Percentiles rank a stretch among this genome's conserved stretches.
These are phyloP conservation scores for Andricus quercusramuli DNA, from an alignment of 2,888 invertebrate genomes.

Conservation along the genomic window DNA sequence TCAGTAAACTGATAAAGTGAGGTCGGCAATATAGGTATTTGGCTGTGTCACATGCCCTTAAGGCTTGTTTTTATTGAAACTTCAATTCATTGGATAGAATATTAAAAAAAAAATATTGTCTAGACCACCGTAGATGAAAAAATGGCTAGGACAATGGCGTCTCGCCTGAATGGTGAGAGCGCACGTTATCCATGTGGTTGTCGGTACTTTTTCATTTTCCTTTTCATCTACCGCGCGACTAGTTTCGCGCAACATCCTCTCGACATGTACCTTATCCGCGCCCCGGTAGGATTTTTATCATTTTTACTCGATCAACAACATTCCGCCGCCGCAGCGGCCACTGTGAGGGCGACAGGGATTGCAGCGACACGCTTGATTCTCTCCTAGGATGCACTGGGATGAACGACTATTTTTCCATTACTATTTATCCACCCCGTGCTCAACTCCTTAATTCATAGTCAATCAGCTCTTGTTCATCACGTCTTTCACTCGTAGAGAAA, in stretches of 20 bases:
- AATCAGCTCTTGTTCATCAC: neutral
- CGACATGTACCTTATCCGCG: conserved; percentile 52
- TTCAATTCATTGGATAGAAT: neutral
- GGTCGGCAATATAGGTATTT: too few species aligned
- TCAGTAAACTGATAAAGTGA: too few species aligned
- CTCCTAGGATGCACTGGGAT: conserved; percentile 19
- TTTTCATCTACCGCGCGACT: conserved; percentile 45
- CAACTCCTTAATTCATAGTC: conserved; percentile 19
- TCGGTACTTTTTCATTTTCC: conserved; percentile 39
- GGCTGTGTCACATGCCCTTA: too few species aligned
- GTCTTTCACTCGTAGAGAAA: neutral
- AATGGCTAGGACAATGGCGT: conserved; percentile 16
- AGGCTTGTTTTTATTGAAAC: too few species aligned
- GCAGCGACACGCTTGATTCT: conserved; percentile 42
- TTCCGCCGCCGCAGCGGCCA: conserved; percentile 56
- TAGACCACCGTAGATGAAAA: conserved; percentile 23
- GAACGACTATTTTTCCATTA: conserved; percentile 49
- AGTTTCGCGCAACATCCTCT: conserved; percentile 51
- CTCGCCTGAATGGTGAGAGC: conserved; percentile 28
- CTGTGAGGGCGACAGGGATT: conserved; percentile 52
- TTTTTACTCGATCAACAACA: conserved; percentile 60
- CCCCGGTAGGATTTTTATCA: conserved; percentile 57
- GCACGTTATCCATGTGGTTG: conserved; percentile 24
- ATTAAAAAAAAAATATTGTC: neutral
- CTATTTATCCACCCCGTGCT: neutral